Conservation (phyloP, 2,888 invertebrate species). For the Diabrotica balteata region DNA sequence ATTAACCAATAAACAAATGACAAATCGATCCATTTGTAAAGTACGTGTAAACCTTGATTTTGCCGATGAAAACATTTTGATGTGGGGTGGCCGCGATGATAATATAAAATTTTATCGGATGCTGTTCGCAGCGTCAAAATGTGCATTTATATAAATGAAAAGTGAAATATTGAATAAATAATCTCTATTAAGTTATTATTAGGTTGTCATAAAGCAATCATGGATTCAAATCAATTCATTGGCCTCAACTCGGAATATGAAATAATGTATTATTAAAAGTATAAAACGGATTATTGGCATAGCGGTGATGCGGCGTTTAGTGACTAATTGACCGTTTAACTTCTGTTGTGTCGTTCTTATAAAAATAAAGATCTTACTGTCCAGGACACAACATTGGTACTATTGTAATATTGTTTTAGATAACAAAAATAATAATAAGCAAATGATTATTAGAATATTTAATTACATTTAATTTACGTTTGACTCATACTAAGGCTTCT, state of each 20-base stretch:
- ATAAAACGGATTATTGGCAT: constrained; percentile 9
- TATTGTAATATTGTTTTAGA: too few relatives aligned
- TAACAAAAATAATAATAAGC: too few relatives aligned
- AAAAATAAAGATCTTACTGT: too few relatives aligned
- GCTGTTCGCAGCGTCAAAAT: constrained; percentile 27
- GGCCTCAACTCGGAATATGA: constrained; percentile 11
- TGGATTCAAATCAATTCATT: constrained; percentile 31
- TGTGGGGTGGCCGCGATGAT: constrained; percentile 22
- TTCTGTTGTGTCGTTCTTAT: too few relatives aligned
- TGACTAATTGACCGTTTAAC: too few relatives aligned
- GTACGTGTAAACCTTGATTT: constrained; percentile 24
- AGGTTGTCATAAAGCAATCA: constrained; percentile 33
- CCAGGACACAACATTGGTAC: too few relatives aligned
- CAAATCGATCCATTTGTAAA: constrained; percentile 25
- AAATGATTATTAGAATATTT: too few relatives aligned
- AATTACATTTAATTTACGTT: too few relatives aligned
- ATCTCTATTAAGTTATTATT: constrained; percentile 36
- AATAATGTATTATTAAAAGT: constrained; percentile 21
- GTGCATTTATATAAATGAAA: constrained; percentile 30
- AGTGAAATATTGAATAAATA: constrained; percentile 38
- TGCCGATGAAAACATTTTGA: constrained; percentile 30
- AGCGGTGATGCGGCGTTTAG: too few relatives aligned
- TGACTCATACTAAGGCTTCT: too few relatives aligned
- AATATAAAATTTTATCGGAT: constrained; percentile 31
- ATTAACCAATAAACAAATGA: constrained; percentile 28